Conservation (phyloP, 1,140 invertebrate species). For the Melipona quadrifasciata region DNA sequence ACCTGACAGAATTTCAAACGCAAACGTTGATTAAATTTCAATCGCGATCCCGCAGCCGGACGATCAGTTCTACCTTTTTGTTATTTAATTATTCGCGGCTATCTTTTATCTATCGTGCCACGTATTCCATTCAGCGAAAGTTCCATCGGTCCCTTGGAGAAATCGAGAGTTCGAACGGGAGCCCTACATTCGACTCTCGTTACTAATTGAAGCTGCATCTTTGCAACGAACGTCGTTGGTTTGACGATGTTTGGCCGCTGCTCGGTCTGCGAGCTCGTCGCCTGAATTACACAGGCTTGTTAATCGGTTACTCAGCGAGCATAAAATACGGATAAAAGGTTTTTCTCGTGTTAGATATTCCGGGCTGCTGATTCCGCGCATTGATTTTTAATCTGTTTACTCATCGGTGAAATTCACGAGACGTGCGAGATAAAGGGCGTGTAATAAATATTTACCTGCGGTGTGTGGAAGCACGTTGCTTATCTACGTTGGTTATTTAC, state of each 20-base stretch:
- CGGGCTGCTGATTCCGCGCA: background rate
- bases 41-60: background rate
- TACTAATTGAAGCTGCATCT: no score
- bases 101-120: background rate
- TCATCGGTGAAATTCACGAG: background rate
- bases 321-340: conserved; percentile 10
- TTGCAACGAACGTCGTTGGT: background rate
- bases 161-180: background rate
- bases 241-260: background rate
- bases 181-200: background rate
- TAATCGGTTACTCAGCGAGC: conserved; percentile 18
- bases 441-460: background rate
- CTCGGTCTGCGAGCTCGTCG: background rate
- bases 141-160: background rate
- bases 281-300: background rate
- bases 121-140: no score
- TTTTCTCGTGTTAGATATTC: background rate
- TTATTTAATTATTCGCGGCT: background rate
- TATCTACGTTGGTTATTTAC: background rate
- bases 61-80: background rate
- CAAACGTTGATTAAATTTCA: conserved; percentile 15
- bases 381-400: conserved; percentile 9
- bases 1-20: background rate
- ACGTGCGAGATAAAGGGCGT: background rate
- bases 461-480: background rate